phyloP scores from a whole-genome alignment of 2,888 invertebrate species.

The Trisateles emortualis region DNA sequence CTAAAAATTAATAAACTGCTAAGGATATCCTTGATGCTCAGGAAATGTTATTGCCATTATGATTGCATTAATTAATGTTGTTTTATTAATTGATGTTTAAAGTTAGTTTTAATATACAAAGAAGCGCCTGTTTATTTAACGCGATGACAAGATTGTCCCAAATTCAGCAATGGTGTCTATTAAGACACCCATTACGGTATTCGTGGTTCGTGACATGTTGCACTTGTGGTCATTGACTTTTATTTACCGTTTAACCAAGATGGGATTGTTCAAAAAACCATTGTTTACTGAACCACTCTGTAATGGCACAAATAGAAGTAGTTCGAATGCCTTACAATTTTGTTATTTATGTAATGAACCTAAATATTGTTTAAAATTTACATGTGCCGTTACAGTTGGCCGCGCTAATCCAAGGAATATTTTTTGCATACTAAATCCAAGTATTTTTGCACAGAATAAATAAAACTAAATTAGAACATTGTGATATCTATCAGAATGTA shows the following conservation, averaged over 20 bases:
- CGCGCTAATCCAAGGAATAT: no score
- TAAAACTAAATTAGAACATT: no score
- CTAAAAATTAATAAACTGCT: not conserved
- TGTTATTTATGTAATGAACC: not conserved
- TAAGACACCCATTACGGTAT: conserved; percentile 68
- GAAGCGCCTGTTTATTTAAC: conserved; percentile 29
- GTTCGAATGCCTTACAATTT: not conserved
- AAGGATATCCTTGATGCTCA: conserved; percentile 53
- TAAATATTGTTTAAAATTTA: not conserved
- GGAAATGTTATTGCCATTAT: conserved; percentile 45
- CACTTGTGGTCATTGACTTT: conserved; percentile 73
- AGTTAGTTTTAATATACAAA: not conserved
- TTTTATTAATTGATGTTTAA: not conserved
- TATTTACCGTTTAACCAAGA: conserved; percentile 69
- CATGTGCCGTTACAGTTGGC: not conserved
- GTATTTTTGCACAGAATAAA: no score
- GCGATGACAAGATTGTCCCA: conserved; percentile 53
- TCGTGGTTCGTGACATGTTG: conserved; percentile 66
- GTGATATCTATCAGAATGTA: no score
- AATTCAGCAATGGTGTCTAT: conserved; percentile 59
- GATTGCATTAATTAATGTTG: no score
- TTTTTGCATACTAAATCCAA: no score
- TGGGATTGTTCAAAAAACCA: conserved; percentile 45
- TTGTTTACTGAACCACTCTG: conserved; percentile 52
- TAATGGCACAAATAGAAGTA: conserved; percentile 28